Base-by-base conservation (phyloP, 2,888 invertebrate genomes). In the Lysandra coridon region DNA sequence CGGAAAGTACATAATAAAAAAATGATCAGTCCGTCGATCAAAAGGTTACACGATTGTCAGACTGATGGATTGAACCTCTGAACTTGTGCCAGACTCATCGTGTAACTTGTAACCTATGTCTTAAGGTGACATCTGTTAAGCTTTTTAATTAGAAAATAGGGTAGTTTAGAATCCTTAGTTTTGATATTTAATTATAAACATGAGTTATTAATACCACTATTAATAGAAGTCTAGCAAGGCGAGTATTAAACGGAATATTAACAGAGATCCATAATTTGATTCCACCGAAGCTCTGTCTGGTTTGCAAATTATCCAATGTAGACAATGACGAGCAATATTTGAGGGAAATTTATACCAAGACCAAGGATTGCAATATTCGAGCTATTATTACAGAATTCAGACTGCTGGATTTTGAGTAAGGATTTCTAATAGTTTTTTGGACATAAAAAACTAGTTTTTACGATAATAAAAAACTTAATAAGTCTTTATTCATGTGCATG, bases 291-390 rank as follows among this genome's bases (percentile, higher is more conserved):
- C 69, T 69, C 33, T 69, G 33, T 17, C 33, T 44, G 75, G 49
- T 75, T 12, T 30, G 49, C 75, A 23, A 75, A 49, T 44, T 23
- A 75, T 75, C 49, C 44, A 75, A 30, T 75, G 49, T 75, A n/a
- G 44, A 49, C 53, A 76, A 76, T 76, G 76, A 76, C 49, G 53
- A 30, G 75, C 53, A 49, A 75, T 23, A 69, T 75, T 30, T 30
- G 53, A 30, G 30, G 53, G n/a, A 75, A 49, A 75, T 75, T 75
- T 75, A 53, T 37, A 69, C 33, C 33, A 69, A 33, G 69, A 33
- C 4, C 69, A 33, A 69, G 69, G 33, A 69, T 69, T 69, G 33
- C 64, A 69, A 33, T 69, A 33, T 69, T 69, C 64, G 1, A 30
- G 2, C 69, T 33, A 33, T 33, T 33, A 1, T 33, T 69, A 4